phyloP scores from a whole-genome alignment of 1,140 invertebrate species.

The Bactericera cockerelli region DNA sequence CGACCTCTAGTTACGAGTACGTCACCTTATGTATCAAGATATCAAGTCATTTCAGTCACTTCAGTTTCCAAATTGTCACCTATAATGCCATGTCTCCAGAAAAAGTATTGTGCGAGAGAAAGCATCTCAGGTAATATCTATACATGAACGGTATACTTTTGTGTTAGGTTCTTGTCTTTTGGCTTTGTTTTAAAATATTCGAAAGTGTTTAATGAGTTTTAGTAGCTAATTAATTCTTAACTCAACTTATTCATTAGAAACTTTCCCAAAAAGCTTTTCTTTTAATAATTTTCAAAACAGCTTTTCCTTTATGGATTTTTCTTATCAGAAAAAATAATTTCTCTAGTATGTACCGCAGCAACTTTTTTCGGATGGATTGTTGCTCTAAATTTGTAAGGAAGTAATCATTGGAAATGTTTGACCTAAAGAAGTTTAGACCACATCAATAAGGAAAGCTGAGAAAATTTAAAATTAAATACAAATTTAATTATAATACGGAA shows the following conservation, averaged over 20 bases:
- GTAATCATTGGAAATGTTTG: too few relatives aligned
- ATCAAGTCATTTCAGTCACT: too few relatives aligned
- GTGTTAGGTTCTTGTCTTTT: neutral
- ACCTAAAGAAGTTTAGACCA: too few relatives aligned
- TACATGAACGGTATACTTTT: neutral
- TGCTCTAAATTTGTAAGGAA: too few relatives aligned
- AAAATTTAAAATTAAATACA: too few relatives aligned
- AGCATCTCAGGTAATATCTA: neutral
- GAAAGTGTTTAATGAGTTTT: slow-evolving; percentile 9
- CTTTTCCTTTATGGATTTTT: too few relatives aligned
- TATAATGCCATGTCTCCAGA: neutral
- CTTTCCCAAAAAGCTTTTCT: slow-evolving; percentile 1
- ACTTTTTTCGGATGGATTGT: too few relatives aligned
- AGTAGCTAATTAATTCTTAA: slow-evolving; percentile 6
- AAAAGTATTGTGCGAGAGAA: neutral
- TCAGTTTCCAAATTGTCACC: neutral
- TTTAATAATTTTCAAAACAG: neutral
- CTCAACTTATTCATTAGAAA: slow-evolving; percentile 7
- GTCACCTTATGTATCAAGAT: neutral
- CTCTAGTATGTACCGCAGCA: too few relatives aligned
- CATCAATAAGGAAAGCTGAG: too few relatives aligned
- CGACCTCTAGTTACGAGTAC: neutral
- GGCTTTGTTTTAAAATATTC: neutral
- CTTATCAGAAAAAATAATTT: too few relatives aligned
- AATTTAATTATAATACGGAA: too few relatives aligned